Evolutionary conservation across 2,113 vertebrate species (phyloP).

Genomic region (Chaetodon trifascialis): DNA sequence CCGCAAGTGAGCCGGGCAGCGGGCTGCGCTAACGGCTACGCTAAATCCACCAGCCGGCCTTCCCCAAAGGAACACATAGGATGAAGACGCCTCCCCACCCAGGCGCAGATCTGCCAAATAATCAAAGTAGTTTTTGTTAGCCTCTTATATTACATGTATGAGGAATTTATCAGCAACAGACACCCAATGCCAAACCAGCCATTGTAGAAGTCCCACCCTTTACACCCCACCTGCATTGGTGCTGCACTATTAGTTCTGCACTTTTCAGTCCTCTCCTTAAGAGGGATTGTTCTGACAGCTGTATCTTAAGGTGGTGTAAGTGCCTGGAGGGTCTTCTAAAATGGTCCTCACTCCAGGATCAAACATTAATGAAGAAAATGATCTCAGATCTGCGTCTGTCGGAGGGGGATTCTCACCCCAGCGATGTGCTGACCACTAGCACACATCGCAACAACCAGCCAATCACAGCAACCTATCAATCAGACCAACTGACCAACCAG

Average conservation of each 20-base stretch:
- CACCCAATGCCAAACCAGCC: constrained; percentile 22
- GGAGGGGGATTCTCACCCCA: constrained; percentile 20
- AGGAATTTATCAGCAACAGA: constrained; percentile 37
- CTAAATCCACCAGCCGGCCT: constrained; percentile 71
- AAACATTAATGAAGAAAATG: constrained; percentile 1
- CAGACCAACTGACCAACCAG: constrained; percentile 41
- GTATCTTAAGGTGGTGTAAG: constrained; percentile 49
- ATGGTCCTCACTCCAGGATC: constrained; percentile 19
- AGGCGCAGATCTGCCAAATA: constrained; percentile 60
- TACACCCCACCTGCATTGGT: constrained; percentile 37
- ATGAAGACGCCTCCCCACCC: constrained; percentile 61
- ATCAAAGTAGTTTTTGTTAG: constrained; percentile 41
- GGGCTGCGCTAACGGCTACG: constrained; percentile 34
- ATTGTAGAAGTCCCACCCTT: constrained; percentile 40
- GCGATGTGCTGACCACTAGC: constrained; percentile 7
- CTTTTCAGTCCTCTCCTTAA: constrained; percentile 37
- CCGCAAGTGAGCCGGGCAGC: constrained; percentile 90
- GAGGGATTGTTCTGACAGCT: constrained; percentile 6
- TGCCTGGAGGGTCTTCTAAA: constrained; percentile 21
- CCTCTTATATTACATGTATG: constrained; percentile 23
- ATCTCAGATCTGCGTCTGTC: constrained; percentile 55
- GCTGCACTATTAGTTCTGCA: constrained; percentile 45
- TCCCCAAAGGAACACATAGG: constrained; percentile 64
- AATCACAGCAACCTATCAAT: constrained; percentile 43
- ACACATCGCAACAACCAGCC: constrained; percentile 53